Evolutionary conservation across 2,888 invertebrate species (phyloP).

Genomic region (Serrognathus titanus): DNA sequence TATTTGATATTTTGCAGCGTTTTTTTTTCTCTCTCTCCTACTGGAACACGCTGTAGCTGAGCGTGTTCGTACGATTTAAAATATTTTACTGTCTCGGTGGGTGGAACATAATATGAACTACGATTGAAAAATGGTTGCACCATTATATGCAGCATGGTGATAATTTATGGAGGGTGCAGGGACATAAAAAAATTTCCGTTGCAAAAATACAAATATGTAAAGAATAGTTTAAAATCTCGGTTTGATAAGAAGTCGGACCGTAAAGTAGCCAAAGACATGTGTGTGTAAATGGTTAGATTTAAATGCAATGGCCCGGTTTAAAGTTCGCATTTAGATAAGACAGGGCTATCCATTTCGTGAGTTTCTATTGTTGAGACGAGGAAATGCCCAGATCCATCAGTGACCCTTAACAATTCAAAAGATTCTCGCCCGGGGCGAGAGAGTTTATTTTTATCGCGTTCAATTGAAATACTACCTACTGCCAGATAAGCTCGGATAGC

Average conservation of each 20-base stretch:
- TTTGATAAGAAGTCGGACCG: slow-evolving; percentile 4
- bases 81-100: not conserved
- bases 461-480: no score
- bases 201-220: no score
- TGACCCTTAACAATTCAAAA: slow-evolving; percentile 9
- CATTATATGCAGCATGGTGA: no score
- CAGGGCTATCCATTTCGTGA: slow-evolving; percentile 46
- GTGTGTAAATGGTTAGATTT: slow-evolving; percentile 42
- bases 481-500: no score
- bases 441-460: not conserved
- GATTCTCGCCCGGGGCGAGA: slow-evolving; percentile 1
- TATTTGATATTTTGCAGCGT: slow-evolving; percentile 20
- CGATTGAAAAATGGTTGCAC: no score
- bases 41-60: slow-evolving; percentile 1
- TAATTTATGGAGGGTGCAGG: no score
- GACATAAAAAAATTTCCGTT: no score
- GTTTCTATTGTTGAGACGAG: slow-evolving; percentile 34
- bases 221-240: not conserved
- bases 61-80: slow-evolving; percentile 5
- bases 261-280: slow-evolving; percentile 17
- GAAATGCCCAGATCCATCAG: slow-evolving; percentile 7
- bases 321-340: slow-evolving; percentile 49
- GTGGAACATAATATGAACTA: no score
- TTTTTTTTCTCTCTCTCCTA: not conserved
- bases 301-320: slow-evolving; percentile 50